These are phyloP conservation scores for Diachasma alloeum DNA, from an alignment of 1,140 invertebrate genomes.

Conservation along the genomic window DNA sequence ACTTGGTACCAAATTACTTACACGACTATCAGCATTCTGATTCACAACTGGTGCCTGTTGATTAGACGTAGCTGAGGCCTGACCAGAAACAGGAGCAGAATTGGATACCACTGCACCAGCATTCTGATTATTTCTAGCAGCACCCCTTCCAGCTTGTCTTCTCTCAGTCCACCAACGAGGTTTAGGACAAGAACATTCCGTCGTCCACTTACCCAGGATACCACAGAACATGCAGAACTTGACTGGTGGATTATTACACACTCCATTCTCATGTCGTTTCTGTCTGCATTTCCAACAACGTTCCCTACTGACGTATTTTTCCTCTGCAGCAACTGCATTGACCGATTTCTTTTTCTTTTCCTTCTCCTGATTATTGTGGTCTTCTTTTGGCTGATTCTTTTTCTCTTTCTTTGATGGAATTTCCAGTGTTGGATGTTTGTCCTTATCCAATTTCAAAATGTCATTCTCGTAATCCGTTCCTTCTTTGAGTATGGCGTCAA, in stretches of 20 bases:
- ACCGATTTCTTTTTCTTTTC: background rate
- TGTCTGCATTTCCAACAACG: background rate
- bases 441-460: background rate
- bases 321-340: background rate
- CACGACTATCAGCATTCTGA: background rate
- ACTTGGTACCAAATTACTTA: background rate
- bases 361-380: background rate
- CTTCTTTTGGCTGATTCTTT: background rate
- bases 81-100: background rate
- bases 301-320: background rate
- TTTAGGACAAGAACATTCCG: background rate
- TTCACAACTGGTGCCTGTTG: background rate
- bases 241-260: background rate
- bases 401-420: background rate
- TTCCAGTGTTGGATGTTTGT: background rate
- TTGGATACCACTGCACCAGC: background rate
- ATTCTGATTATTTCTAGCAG: no score
- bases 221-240: background rate
- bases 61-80: background rate
- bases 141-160: background rate
- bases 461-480: background rate
- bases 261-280: background rate
- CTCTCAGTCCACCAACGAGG: conserved; percentile 13
- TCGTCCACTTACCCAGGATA: background rate
- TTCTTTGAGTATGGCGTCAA: background rate